A percentile compares a stretch with the other conserved stretches of the same genome.
phyloP scores from a whole-genome alignment of 2,113 vertebrate genomes.

The Phoxinus phoxinus region DNA sequence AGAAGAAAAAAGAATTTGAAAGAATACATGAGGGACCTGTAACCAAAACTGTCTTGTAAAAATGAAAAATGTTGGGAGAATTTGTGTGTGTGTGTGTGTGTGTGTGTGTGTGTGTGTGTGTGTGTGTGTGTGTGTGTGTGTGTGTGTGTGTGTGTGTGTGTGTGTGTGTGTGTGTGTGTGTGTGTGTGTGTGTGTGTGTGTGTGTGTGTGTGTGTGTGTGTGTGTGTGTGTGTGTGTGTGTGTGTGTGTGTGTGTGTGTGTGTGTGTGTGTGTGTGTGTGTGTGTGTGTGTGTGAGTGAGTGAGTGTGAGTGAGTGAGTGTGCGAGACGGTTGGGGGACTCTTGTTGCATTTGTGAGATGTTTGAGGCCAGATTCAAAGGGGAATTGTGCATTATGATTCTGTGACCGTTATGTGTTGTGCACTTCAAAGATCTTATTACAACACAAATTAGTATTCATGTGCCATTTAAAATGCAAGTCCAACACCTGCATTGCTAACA shows the following conservation, averaged over 20 bases:
- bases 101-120: background rate
- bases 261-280: background rate
- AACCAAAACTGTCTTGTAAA: slow-evolving; percentile 60
- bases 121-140: no score
- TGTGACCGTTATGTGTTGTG: slow-evolving; percentile 75
- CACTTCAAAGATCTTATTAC: slow-evolving; percentile 80
- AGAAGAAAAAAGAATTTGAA: slow-evolving; percentile 61
- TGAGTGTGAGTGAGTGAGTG: slow-evolving; percentile 58
- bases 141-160: slow-evolving; percentile 13
- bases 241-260: background rate
- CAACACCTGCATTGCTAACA: slow-evolving; percentile 79
- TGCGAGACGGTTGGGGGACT: slow-evolving; percentile 64
- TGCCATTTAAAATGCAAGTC: slow-evolving; percentile 75
- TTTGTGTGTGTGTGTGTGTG: slow-evolving; percentile 44
- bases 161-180: slow-evolving; percentile 50
- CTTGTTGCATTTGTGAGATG: slow-evolving; percentile 55
- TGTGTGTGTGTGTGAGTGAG: slow-evolving; percentile 2
- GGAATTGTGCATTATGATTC: slow-evolving; percentile 79
- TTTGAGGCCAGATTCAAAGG: slow-evolving; percentile 72
- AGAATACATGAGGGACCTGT: slow-evolving; percentile 54
- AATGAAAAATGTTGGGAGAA: slow-evolving; percentile 58
- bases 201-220: background rate
- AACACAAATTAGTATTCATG: slow-evolving; percentile 82
- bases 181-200: slow-evolving; percentile 41
- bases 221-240: slow-evolving; percentile 61